Percentiles rank a stretch among this genome's conserved stretches.
phyloP scores from a whole-genome alignment of 2,113 vertebrate genomes.

The Rhadina sibilatrix region DNA sequence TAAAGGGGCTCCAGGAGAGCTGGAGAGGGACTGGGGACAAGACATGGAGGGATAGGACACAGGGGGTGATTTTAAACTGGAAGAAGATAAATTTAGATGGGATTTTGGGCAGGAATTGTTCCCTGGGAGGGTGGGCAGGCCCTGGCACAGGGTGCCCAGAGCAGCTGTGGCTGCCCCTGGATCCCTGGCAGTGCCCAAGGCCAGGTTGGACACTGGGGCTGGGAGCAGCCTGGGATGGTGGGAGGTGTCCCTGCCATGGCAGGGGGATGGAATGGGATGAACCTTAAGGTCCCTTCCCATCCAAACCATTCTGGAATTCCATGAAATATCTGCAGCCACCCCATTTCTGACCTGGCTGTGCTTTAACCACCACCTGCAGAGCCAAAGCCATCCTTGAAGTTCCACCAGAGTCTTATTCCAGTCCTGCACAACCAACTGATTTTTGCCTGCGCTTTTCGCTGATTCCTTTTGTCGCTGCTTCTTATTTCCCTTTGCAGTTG shows the following conservation, averaged over 20 bases:
- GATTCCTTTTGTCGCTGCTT: not conserved
- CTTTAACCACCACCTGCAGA: not conserved
- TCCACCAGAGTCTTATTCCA: not conserved
- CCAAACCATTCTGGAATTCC: not conserved
- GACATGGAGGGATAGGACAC: not conserved
- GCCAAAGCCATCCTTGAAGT: not conserved
- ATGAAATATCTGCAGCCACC: no score
- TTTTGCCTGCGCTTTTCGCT: not conserved
- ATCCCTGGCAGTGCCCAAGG: not conserved
- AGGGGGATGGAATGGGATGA: accelerated
- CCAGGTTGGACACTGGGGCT: not conserved
- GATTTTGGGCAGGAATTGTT: accelerated
- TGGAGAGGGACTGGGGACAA: not conserved
- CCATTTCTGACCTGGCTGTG: no score
- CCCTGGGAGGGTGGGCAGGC: not conserved
- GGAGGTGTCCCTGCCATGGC: not conserved
- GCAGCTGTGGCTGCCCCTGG: not conserved
- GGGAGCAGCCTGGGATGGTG: not conserved
- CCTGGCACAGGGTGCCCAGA: not conserved
- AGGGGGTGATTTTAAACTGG: not conserved
- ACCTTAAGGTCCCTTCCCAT: accelerated
- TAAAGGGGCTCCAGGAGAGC: not conserved
- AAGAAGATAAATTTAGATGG: accelerated
- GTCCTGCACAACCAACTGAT: not conserved
- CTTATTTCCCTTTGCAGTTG: not conserved